phyloP scores from a whole-genome alignment of 2,113 vertebrate genomes.

The Cranoglanis bouderius region DNA sequence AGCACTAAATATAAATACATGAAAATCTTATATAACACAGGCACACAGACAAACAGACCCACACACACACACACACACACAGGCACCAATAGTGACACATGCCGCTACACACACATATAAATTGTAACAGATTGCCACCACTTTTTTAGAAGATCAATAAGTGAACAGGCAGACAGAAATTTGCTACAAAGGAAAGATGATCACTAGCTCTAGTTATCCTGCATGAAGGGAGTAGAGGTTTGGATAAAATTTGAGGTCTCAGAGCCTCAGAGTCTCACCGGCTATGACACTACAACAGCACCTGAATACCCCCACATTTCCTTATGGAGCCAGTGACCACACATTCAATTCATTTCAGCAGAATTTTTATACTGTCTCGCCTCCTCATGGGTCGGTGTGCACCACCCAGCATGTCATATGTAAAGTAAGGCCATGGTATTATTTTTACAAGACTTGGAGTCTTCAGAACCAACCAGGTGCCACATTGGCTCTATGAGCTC shows the following conservation, averaged over 20 bases:
- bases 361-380: slow-evolving; percentile 1
- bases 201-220: slow-evolving; percentile 29
- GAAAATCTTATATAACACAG: background rate
- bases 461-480: background rate
- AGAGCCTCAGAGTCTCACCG: too few relatives aligned
- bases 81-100: background rate
- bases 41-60: background rate
- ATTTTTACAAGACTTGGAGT: slow-evolving; percentile 1
- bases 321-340: slow-evolving; percentile 42
- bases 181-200: slow-evolving; percentile 40
- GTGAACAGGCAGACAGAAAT: slow-evolving; percentile 27
- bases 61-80: slow-evolving; percentile 11
- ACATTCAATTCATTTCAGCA: slow-evolving; percentile 41
- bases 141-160: slow-evolving; percentile 44
- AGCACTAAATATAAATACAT: background rate
- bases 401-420: background rate
- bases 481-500: background rate
- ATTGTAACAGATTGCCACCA: slow-evolving; percentile 9
- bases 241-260: slow-evolving; percentile 15
- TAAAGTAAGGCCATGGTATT: background rate
- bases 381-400: slow-evolving; percentile 18
- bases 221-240: slow-evolving; percentile 2
- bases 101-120: background rate
- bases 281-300: background rate
- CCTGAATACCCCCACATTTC: background rate